Conservation (phyloP, 1,140 invertebrate genomes). For the Augochlora pura region DNA sequence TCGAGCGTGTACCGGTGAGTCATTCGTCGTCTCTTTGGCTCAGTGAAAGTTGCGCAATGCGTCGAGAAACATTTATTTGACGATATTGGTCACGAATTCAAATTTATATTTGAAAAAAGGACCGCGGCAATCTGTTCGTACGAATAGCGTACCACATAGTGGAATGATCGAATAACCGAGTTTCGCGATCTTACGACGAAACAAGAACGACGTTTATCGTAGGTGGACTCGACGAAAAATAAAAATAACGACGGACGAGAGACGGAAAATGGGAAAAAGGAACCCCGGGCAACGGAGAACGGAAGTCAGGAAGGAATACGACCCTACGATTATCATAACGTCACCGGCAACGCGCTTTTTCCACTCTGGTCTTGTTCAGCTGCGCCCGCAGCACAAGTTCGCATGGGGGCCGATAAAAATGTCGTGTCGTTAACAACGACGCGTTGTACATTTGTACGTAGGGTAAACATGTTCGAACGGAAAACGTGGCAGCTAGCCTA, state of each 20-base stretch:
- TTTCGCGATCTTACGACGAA: constrained; percentile 4
- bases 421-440: constrained; percentile 62
- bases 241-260: background rate
- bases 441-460: constrained; percentile 51
- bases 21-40: no score
- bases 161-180: no score
- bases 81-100: no score
- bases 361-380: constrained; percentile 71
- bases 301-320: background rate
- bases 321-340: constrained; percentile 50
- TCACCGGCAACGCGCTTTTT: constrained; percentile 65
- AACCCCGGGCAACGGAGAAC: no score
- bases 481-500: constrained; percentile 59
- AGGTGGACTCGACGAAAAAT: constrained; percentile 13
- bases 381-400: constrained; percentile 74
- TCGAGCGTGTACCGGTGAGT: no score
- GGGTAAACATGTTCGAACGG: constrained; percentile 42
- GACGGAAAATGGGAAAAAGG: no score
- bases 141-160: no score
- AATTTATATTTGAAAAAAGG: no score
- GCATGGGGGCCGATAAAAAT: constrained; percentile 71
- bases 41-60: no score
- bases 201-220: constrained; percentile 14
- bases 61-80: no score
- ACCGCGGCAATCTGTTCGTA: background rate